A percentile compares a stretch with the other conserved stretches of the same genome.
phyloP scores from a whole-genome alignment of 2,888 invertebrate genomes.

The Synanthedon formicaeformis region DNA sequence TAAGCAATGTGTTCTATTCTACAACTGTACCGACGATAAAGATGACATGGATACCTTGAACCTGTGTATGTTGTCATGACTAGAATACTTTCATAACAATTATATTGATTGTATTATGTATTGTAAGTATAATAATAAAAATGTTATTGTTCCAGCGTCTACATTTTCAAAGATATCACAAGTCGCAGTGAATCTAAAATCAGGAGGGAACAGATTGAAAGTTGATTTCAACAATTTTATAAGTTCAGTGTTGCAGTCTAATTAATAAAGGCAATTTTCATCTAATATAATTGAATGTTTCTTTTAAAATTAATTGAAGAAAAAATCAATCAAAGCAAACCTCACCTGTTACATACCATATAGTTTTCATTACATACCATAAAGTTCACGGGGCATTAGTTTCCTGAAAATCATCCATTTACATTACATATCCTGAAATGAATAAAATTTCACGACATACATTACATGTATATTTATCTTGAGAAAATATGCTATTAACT shows the following conservation, averaged over 20 bases:
- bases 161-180: conserved; percentile 72
- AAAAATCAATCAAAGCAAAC: too few relatives aligned
- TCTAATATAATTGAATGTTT: too few relatives aligned
- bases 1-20: conserved; percentile 75
- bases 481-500: too few relatives aligned
- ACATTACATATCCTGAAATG: conserved; percentile 6
- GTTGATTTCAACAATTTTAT: conserved; percentile 68
- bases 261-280: conserved; percentile 30
- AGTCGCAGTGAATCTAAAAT: conserved; percentile 69
- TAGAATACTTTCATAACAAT: not conserved
- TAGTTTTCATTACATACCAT: not conserved
- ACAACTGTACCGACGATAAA: conserved; percentile 60
- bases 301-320: too few relatives aligned
- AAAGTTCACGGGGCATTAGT: not conserved
- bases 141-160: conserved; percentile 51
- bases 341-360: conserved; percentile 4
- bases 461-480: conserved; percentile 34
- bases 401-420: conserved; percentile 28
- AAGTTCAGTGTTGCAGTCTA: conserved; percentile 46
- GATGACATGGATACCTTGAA: conserved; percentile 54
- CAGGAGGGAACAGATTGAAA: conserved; percentile 70
- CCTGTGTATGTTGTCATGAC: conserved; percentile 58
- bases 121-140: not conserved
- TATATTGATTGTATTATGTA: not conserved
- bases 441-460: conserved; percentile 33